Percentiles rank a stretch among this genome's conserved stretches.
These are phyloP conservation scores for Albula goreensis DNA, from an alignment of 2,113 vertebrate species.

Conservation along the genomic window DNA sequence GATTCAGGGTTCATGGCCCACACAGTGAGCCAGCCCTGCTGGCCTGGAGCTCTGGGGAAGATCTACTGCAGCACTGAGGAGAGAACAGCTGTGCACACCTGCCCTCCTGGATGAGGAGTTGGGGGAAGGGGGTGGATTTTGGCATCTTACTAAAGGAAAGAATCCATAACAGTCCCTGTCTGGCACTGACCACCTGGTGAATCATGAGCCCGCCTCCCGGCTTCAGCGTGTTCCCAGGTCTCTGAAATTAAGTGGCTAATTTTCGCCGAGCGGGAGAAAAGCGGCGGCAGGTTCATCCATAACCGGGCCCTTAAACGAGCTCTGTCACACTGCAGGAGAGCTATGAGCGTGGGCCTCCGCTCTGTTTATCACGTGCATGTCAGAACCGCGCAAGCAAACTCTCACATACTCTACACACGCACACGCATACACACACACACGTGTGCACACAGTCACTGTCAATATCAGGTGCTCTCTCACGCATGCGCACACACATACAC, in stretches of 20 bases:
- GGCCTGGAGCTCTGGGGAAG: background rate
- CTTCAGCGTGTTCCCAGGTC: background rate
- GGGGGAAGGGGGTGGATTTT: too few relatives aligned
- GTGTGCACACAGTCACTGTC: too few relatives aligned
- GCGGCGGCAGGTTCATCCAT: background rate
- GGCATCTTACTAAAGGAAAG: too few relatives aligned
- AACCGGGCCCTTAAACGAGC: background rate
- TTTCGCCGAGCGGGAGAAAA: background rate
- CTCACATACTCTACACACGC: background rate
- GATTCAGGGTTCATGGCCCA: too few relatives aligned
- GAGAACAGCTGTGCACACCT: background rate
- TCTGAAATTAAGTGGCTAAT: background rate
- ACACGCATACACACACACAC: background rate
- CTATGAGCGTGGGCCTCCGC: background rate
- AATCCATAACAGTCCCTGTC: too few relatives aligned
- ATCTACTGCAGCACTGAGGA: background rate
- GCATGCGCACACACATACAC: background rate
- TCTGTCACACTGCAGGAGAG: background rate
- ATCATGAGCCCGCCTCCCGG: too few relatives aligned
- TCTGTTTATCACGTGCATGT: background rate
- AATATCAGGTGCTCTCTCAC: too few relatives aligned
- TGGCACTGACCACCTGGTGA: too few relatives aligned
- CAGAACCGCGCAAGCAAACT: background rate
- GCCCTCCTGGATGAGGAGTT: too few relatives aligned
- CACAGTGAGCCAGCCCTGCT: too few relatives aligned